A percentile compares a stretch with the other conserved stretches of the same genome.
Evolutionary conservation across 2,888 invertebrate species (phyloP).

Genomic region (Eristalis pertinax): DNA sequence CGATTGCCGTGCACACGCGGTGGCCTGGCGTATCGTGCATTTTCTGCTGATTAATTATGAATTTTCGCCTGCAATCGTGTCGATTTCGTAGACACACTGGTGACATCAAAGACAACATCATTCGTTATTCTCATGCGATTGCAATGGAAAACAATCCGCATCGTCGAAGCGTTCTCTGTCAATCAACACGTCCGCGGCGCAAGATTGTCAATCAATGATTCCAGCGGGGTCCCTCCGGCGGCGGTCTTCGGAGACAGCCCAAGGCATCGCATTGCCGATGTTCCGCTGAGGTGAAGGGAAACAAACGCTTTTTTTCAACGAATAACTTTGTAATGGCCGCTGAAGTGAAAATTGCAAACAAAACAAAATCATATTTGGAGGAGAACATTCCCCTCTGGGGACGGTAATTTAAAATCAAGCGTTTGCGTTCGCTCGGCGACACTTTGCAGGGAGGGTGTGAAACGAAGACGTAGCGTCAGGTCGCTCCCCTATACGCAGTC

Average conservation of each 20-base stretch:
- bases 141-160: slow-evolving; percentile 11
- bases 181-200: slow-evolving; percentile 36
- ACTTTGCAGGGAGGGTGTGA: slow-evolving; percentile 5
- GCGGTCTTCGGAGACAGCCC: background rate
- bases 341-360: slow-evolving; percentile 58
- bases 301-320: slow-evolving; percentile 29
- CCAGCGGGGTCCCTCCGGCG: background rate
- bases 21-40: background rate
- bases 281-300: background rate
- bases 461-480: background rate
- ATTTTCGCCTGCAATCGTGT: slow-evolving; percentile 16
- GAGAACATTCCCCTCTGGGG: slow-evolving; percentile 44
- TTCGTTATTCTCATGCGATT: background rate
- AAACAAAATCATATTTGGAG: slow-evolving; percentile 41
- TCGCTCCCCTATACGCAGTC: slow-evolving; percentile 18
- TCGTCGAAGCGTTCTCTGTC: slow-evolving; percentile 44
- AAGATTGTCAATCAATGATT: slow-evolving; percentile 14
- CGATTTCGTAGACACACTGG: slow-evolving; percentile 30
- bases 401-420: slow-evolving; percentile 35
- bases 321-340: slow-evolving; percentile 45
- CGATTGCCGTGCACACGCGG: slow-evolving; percentile 5
- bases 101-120: background rate
- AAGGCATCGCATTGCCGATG: slow-evolving; percentile 1
- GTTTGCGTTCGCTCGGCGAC: background rate
- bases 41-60: slow-evolving; percentile 15